Conservation (phyloP, 2,113 vertebrate species). For the Ochotona princeps region DNA sequence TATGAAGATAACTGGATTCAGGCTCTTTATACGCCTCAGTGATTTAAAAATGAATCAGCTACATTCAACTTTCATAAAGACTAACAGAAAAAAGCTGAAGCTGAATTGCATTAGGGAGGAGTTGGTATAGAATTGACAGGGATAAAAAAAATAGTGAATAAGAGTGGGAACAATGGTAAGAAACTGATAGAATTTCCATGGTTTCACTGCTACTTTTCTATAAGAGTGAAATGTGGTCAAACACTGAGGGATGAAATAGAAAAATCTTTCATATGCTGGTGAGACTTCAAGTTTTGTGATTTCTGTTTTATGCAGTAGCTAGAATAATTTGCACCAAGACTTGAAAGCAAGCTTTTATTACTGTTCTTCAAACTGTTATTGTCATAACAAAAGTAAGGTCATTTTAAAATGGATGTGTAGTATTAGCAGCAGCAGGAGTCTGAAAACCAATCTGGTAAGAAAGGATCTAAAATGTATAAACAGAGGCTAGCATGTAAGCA, state of each 20-base stretch:
- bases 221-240: background rate
- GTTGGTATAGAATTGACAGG: conserved; percentile 19
- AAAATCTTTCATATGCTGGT: background rate
- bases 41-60: conserved; percentile 1
- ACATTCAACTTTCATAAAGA: conserved; percentile 29
- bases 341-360: background rate
- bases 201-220: background rate
- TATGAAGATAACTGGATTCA: conserved; percentile 9
- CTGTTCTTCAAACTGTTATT: conserved; percentile 25
- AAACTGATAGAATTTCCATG: background rate
- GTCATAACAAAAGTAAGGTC: background rate
- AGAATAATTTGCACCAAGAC: background rate
- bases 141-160: background rate
- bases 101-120: conserved; percentile 48
- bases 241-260: background rate
- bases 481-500: background rate
- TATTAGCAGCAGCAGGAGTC: background rate
- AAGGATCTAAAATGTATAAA: background rate
- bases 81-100: conserved; percentile 48
- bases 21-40: background rate
- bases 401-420: background rate
- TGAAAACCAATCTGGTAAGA: background rate
- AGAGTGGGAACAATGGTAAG: conserved; percentile 26
- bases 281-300: conserved; percentile 28
- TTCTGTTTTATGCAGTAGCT: background rate